Evolutionary conservation across 2,113 vertebrate species (phyloP).

Genomic region (Hippocampus guttulatus): DNA sequence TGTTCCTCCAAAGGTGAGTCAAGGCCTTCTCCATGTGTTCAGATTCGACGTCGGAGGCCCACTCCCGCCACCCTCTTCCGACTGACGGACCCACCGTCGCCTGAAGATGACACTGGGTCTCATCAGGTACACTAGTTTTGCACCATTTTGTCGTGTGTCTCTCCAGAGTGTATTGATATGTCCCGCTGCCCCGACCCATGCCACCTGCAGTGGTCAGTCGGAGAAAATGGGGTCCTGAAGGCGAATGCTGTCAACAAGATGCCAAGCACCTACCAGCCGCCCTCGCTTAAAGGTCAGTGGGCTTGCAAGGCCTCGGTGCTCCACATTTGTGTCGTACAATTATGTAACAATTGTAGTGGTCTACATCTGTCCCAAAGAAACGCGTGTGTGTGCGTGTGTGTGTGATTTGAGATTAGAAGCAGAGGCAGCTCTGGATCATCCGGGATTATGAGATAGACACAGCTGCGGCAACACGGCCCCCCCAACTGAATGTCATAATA

Average conservation of each 20-base stretch:
- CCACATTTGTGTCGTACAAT: neutral
- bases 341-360: slow-evolving; percentile 27
- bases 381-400: slow-evolving; percentile 19
- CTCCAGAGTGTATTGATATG: neutral
- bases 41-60: slow-evolving; percentile 87
- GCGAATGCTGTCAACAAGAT: slow-evolving; percentile 79
- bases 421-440: slow-evolving; percentile 71
- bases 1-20: neutral
- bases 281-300: slow-evolving; percentile 83
- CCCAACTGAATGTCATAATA: slow-evolving; percentile 8
- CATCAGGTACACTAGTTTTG: slow-evolving; percentile 50
- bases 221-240: slow-evolving; percentile 83
- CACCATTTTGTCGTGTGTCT: neutral
- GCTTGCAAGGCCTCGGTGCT: neutral
- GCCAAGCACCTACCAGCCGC: slow-evolving; percentile 79
- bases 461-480: slow-evolving; percentile 46
- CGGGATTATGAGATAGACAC: slow-evolving; percentile 63
- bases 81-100: slow-evolving; percentile 82
- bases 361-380: slow-evolving; percentile 43
- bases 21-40: neutral
- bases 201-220: slow-evolving; percentile 74
- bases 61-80: slow-evolving; percentile 89
- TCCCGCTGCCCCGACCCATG: neutral
- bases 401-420: slow-evolving; percentile 59
- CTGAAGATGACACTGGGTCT: slow-evolving; percentile 68